Evolutionary conservation across 2,888 invertebrate genomes (phyloP), one percentile per base, ranked within the genome.

Genomic region (Chouioia cunea): DNA sequence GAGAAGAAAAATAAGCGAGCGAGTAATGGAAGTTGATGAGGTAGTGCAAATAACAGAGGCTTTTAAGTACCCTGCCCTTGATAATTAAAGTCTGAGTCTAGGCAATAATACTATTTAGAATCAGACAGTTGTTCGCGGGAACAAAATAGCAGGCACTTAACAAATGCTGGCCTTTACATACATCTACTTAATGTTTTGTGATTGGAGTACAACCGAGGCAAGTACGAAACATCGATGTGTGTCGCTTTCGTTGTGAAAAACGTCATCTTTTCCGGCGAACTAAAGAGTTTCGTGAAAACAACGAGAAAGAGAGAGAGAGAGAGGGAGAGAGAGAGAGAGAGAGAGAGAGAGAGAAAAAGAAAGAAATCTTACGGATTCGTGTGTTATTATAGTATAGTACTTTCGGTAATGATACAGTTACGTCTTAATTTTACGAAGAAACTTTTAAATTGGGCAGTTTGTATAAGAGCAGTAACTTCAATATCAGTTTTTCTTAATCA

Each of bases 71-170:
- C 73, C 73, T 59, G 73, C 60, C 73, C 46, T n/a, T 56, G 50
- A 67, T 67, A 64, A 65, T 59, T 16, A 52, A 70, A 59, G 22
- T 59, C 50, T 64, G 56, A 64, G 64, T 20, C 16, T 62, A 8
- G 1, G 16, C 14, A 44, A 65, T 59, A 6, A 59, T 36, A 54
- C 2, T 53, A 64, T 27, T 4, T 53, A 48, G 48, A 57, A 54
- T 64, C 50, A 70, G 63, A 66, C 44, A 16, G 12, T 50, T 10
- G 57, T 62, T 62, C 46, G 66, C n/a, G 48, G 36, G 44, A 69
- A 73, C 46, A 63, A 63, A 73, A 69, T 18, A 70, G 65, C 58
- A 73, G 73, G 73, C 65, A 73, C 73, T 70, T 73, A 62, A 66
- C n/a, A 59, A 70, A 70, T 73, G 62, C 63, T 63, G 63, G 66